Evolutionary conservation across 2,888 invertebrate species (phyloP), one percentile per base, ranked within the genome.

Genomic region (Periphyllus acericola): DNA sequence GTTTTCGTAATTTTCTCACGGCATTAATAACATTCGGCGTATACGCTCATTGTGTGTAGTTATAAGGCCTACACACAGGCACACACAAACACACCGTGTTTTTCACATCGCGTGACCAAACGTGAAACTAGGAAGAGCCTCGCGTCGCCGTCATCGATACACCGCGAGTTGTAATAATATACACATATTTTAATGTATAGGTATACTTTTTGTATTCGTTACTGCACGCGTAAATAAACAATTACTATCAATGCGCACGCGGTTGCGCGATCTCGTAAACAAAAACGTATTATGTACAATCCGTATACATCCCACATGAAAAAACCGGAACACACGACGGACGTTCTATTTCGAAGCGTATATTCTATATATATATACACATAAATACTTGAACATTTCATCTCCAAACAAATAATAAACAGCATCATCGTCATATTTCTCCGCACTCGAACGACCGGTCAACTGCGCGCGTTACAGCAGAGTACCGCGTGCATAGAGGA

Each of bases 1-100:
- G 87, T 87, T 87, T 87, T 81, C 87, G 75, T 87, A 25, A 74
- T 87, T 87, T 87, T 87, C 81, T 87, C 87, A 87, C 87, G 87
- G 81, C 81, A 80, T 86, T 71, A 79, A 86, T 36, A 71, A 75
- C 46, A 68, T 85, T 84, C 52, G 55, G 66, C 60, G 52, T 34
- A 29, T 55, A 78, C 46, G 68, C 17, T 6, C 76, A 46, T 76
- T 52, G 46, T 55, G 55, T 66, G n/a, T 52, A 71, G 11, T 40
- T 46, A 40, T 17, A n/a, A 55, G 40, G 76, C 76, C 75, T 68
- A 84, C 72, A 84, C 83, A 83, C 36, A 80, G 14, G 32, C 34
- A 34, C 82, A 46, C 74, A 36, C 74, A 21, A 25, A 72, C 36
- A 25, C n/a, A 72, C 52, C 40, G 6, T 2, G 29, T 72, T 55